phyloP scores from a whole-genome alignment of 2,888 invertebrate species.

The Sesamia inferens region DNA sequence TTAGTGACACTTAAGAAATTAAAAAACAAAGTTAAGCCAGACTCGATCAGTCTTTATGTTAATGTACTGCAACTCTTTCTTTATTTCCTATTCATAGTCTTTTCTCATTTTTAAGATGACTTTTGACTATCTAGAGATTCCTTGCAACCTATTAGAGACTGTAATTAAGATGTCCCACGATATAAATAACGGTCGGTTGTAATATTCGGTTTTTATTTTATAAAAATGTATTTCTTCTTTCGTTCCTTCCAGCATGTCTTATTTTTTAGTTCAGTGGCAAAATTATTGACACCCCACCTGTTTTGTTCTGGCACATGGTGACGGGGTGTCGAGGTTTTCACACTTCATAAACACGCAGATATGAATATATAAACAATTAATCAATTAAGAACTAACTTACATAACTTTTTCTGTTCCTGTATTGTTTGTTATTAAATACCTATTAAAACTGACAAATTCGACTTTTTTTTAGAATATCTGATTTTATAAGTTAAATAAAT shows the following conservation, averaged over 20 bases:
- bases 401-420: slow-evolving; percentile 9
- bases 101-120: neutral
- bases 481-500: no score
- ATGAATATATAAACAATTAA: slow-evolving; percentile 30
- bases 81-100: no score
- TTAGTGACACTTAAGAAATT: no score
- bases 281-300: slow-evolving; percentile 49
- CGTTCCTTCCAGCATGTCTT: slow-evolving; percentile 36
- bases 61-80: no score
- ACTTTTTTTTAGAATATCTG: no score
- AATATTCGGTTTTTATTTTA: no score
- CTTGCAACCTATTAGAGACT: neutral
- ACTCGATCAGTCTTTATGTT: no score
- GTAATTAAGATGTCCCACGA: neutral
- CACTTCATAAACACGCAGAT: slow-evolving; percentile 34
- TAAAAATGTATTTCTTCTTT: neutral
- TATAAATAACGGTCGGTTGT: no score
- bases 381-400: no score
- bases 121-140: neutral
- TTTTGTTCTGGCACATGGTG: slow-evolving; percentile 30
- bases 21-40: no score
- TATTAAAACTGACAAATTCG: no score
- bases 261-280: slow-evolving; percentile 14
- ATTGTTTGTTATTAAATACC: no score
- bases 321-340: slow-evolving; percentile 26